Conservation (phyloP, 2,113 vertebrate species). For the Ptychochromis oligacanthus region DNA sequence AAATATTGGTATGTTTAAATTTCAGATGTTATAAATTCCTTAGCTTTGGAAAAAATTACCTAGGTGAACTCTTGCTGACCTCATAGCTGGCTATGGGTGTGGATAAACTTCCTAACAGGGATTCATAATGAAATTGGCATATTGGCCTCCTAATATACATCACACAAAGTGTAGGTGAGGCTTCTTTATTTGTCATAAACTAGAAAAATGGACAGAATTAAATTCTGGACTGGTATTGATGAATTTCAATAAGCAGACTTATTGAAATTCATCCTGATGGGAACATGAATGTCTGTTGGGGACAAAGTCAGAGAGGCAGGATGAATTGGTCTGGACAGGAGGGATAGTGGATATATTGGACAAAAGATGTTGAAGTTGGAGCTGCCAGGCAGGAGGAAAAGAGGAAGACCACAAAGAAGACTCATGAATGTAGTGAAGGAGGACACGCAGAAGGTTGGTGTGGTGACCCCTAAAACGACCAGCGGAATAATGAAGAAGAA, state of each 20-base stretch:
- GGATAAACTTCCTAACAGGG: not conserved
- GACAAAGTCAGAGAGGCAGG: not conserved
- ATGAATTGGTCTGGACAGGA: not conserved
- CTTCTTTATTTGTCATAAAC: not conserved
- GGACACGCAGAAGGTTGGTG: rapidly evolving
- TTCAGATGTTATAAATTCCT: not conserved
- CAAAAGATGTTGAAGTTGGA: not conserved
- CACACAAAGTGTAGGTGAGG: not conserved
- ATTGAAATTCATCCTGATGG: not conserved
- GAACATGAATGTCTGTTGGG: not conserved
- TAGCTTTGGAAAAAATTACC: not conserved
- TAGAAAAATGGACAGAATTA: not conserved
- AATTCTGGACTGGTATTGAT: not conserved
- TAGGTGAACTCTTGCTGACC: not conserved
- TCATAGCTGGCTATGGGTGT: too few species aligned
- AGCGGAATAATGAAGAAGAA: too few species aligned
- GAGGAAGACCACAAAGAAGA: not conserved
- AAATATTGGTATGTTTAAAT: too few species aligned
- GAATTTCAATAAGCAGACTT: not conserved
- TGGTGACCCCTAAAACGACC: too few species aligned
- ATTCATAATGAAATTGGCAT: not conserved
- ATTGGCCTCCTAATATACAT: not conserved
- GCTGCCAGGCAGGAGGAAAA: not conserved
- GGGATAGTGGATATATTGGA: not conserved
- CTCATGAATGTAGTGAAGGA: not conserved